Conservation (phyloP, 1,140 invertebrate genomes). For the Heliconius melpomene region DNA sequence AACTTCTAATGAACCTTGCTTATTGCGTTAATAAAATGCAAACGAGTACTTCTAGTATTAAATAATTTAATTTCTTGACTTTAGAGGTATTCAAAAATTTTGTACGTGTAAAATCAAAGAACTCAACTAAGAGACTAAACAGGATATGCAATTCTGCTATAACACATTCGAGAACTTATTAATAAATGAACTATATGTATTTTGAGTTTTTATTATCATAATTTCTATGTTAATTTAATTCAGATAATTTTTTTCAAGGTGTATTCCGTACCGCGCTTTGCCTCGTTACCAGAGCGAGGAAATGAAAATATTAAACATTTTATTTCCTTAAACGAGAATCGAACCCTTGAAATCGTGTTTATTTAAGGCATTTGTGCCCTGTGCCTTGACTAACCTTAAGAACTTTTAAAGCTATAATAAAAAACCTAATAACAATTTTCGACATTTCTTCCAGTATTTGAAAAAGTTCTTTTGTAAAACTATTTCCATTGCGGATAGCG, state of each 20-base stretch:
- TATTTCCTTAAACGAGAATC: no score
- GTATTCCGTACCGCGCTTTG: no score
- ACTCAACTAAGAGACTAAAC: neutral
- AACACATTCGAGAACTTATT: neutral
- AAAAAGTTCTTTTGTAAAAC: conserved; percentile 58
- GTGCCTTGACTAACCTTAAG: no score
- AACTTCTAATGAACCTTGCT: conserved; percentile 37
- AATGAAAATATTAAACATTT: no score
- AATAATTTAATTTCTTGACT: conserved; percentile 12
- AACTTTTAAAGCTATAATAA: no score
- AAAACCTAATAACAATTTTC: neutral
- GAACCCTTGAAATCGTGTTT: no score
- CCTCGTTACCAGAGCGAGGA: no score
- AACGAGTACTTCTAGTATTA: conserved; percentile 11
- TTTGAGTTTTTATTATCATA: no score
- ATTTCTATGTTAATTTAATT: no score
- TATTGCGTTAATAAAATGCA: conserved; percentile 37
- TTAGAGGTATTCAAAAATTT: neutral
- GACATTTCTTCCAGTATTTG: conserved; percentile 28
- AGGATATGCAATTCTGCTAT: neutral
- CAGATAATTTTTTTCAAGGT: no score
- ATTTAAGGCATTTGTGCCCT: no score
- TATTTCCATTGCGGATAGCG: conserved; percentile 52
- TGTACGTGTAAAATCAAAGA: neutral
- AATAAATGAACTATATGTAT: neutral